phyloP scores from a whole-genome alignment of 2,797 vertebrate species.

The Saxicola maurus region DNA sequence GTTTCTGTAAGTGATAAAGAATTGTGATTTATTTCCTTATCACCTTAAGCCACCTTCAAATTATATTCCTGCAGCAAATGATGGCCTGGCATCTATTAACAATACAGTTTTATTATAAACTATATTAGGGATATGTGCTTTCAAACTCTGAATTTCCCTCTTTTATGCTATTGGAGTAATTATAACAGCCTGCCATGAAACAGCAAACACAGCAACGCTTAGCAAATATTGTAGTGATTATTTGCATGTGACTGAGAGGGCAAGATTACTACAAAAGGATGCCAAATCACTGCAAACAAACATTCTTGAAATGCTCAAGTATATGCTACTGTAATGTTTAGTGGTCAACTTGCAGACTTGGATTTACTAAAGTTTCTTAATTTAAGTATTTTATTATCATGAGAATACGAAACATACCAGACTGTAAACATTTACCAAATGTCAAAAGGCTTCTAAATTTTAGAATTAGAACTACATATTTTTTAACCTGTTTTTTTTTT shows the following conservation, averaged over 20 bases:
- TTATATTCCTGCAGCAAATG: background rate
- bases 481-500: slow-evolving; percentile 19
- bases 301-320: background rate
- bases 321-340: background rate
- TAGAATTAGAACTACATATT: slow-evolving; percentile 8
- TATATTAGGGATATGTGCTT: background rate
- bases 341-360: background rate
- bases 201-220: background rate
- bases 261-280: background rate
- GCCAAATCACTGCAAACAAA: background rate
- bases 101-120: background rate
- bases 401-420: background rate
- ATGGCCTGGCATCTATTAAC: background rate
- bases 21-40: slow-evolving; percentile 3
- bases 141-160: background rate
- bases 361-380: background rate
- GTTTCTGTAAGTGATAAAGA: slow-evolving; percentile 3
- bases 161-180: background rate
- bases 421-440: background rate
- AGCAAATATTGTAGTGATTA: background rate
- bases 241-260: background rate
- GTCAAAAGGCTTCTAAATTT: slow-evolving; percentile 32
- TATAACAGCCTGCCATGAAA: background rate
- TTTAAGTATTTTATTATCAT: background rate
- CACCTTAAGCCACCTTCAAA: slow-evolving; percentile 16